Evolutionary conservation across 2,113 vertebrate genomes (phyloP).

Genomic region (Semnornis frantzii): DNA sequence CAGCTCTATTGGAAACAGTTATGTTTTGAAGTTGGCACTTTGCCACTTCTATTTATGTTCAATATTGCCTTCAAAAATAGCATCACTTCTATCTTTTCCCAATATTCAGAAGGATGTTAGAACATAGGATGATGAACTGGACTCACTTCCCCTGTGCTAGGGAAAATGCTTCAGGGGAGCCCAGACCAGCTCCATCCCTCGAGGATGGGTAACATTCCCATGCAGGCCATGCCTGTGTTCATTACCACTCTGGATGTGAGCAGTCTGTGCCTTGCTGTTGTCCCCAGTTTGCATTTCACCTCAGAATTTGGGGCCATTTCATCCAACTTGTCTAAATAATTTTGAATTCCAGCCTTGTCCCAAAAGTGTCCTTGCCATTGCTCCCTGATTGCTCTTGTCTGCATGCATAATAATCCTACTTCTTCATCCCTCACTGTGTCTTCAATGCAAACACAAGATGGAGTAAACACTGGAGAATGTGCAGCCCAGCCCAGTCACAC

Average conservation of each 20-base stretch:
- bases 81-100: background rate
- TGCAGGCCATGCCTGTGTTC: background rate
- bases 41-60: constrained; percentile 58
- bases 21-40: constrained; percentile 48
- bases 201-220: background rate
- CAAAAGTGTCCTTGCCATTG: constrained; percentile 24
- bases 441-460: background rate
- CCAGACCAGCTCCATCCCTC: background rate
- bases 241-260: background rate
- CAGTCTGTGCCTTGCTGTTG: background rate
- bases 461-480: background rate
- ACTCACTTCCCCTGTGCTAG: background rate
- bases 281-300: background rate
- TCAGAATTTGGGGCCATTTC: background rate
- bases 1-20: constrained; percentile 5
- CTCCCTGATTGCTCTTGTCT: constrained; percentile 9
- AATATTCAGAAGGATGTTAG: background rate
- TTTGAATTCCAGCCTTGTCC: constrained; percentile 43
- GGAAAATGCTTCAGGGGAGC: background rate
- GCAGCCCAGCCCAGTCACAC: background rate
- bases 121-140: background rate
- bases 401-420: constrained; percentile 36
- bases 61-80: constrained; percentile 51
- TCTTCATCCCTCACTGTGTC: background rate
- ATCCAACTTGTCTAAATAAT: background rate